Evolutionary conservation across 2,113 vertebrate species (phyloP), one percentile per base, ranked within the genome.

Genomic region (Ctenodactylus gundi): DNA sequence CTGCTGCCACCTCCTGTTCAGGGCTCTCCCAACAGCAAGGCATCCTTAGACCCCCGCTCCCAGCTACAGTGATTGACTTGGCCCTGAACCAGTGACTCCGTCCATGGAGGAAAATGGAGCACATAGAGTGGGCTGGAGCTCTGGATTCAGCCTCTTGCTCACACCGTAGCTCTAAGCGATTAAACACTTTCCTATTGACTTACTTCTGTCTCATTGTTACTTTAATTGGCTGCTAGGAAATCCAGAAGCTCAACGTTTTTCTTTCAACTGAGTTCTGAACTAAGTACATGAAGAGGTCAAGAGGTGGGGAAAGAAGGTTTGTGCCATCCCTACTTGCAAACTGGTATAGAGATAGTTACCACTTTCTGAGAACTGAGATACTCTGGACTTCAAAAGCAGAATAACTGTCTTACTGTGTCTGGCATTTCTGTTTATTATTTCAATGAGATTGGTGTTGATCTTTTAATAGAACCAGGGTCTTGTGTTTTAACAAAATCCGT

Each of bases 401-500:
- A 11, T 34, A 90, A 53, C 3, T 10, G 1, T 7, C 25, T 92
- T 41, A 11, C 2, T n/a, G 4, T 55, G 31, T 68, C 39, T 68
- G 27, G 21, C 17, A 7, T 41, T 51, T 17, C 18, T 83, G 4
- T n/a, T 44, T 72, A 78, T 90, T 70, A 49, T 25, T 15, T 18
- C 12, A 18, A 72, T 70, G 25, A 77, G 27, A 46, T 15, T 81
- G 23, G 1, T 44, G 1, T 49, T 68, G 41, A 85, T 3, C 3
- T 88, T 91, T 64, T 31, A 34, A 57, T 53, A 89, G 39, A 82
- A 51, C 58, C 4, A 6, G 27, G 14, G 14, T 70, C 7, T 36
- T 80, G 13, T 21, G 10, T 67, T 75, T 91, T 91, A 60, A 44
- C 31, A 72, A 70, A 95, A 51, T 64, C 39, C 51, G 4, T 36